Evolutionary conservation across 1,140 invertebrate genomes (phyloP), one percentile per base, ranked within the genome.

Genomic region (Zaprionus kolodkinae): DNA sequence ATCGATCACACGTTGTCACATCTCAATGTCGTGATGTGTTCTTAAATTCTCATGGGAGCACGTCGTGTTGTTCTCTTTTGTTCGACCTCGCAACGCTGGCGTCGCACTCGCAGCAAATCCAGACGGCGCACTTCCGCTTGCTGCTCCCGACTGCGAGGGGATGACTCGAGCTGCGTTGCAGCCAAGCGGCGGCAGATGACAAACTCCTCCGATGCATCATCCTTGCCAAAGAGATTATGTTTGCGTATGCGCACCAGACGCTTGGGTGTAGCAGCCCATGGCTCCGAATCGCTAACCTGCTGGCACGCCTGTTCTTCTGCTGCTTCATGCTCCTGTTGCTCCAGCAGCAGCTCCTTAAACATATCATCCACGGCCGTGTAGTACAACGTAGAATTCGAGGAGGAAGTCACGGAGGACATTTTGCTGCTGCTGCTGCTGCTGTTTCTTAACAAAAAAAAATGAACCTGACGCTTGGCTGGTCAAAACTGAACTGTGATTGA

Each of bases 401-500:
- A n/a, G 21, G 68, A 64, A 72, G 35, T 45, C 6, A n/a, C 27
- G 12, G 68, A 64, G 76, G 83, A 56, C 83, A 87, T 88, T 43
- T 63, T 21, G 21, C 21, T 21, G 21, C 21, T 21, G 21, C 21
- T 21, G 21, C 68, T 60, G 17, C 15, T 11, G 17, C 17, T 50
- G 9, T 4, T 50, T 45, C 45, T 17, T 12, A 9, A 45, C 2
- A 50, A 50, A 48, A 61, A 68, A 64, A 48, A 61, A 68, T 60
- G 54, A 67, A 83, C 79, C 83, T 80, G 84, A 87, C 55, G 84
- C 73, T 66, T 35, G 0, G 38, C 61, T 74, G 79, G 45, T 73
- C 33, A 59, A 67, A 60, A 59, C 13, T 7, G 27, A 83, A 88
- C 83, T 88, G 43, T 86, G 79, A 87, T 86, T 79, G 79, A 87